phyloP scores from a whole-genome alignment of 2,888 invertebrate species.

The Parnassius apollo region DNA sequence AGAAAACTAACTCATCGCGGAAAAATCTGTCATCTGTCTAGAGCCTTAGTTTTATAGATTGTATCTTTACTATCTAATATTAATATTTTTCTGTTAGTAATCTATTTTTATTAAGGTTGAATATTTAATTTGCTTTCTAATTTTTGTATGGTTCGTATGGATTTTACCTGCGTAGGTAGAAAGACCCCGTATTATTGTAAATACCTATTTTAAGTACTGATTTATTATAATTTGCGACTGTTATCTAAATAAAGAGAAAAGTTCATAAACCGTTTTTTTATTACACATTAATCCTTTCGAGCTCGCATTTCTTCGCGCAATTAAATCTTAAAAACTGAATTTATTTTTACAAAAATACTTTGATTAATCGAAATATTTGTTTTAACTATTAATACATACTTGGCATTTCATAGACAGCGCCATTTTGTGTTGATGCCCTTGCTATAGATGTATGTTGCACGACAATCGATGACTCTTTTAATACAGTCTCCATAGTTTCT shows the following conservation, averaged over 20 bases:
- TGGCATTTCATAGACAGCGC: too few species aligned
- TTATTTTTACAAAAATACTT: too few species aligned
- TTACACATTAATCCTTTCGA: neutral
- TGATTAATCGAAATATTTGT: too few species aligned
- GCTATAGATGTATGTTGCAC: too few species aligned
- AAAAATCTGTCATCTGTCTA: slow-evolving; percentile 34
- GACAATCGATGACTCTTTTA: too few species aligned
- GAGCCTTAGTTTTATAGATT: slow-evolving; percentile 32
- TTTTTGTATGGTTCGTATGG: slow-evolving; percentile 75
- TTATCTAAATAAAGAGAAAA: slow-evolving; percentile 68
- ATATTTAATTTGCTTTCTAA: slow-evolving; percentile 65
- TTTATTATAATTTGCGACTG: slow-evolving; percentile 76
- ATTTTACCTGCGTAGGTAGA: slow-evolving; percentile 79
- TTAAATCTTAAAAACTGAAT: too few species aligned
- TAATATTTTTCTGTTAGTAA: too few species aligned
- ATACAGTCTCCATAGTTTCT: too few species aligned
- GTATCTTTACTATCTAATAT: slow-evolving; percentile 35
- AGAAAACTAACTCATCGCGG: slow-evolving; percentile 34
- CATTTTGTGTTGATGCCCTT: too few species aligned
- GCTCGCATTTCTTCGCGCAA: too few species aligned
- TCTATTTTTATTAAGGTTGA: slow-evolving; percentile 41
- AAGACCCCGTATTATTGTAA: slow-evolving; percentile 70
- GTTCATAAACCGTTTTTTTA: slow-evolving; percentile 20
- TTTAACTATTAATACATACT: too few species aligned
- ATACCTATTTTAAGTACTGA: slow-evolving; percentile 76